Conservation (phyloP, 2,113 vertebrate species). For the Penelope pileata region DNA sequence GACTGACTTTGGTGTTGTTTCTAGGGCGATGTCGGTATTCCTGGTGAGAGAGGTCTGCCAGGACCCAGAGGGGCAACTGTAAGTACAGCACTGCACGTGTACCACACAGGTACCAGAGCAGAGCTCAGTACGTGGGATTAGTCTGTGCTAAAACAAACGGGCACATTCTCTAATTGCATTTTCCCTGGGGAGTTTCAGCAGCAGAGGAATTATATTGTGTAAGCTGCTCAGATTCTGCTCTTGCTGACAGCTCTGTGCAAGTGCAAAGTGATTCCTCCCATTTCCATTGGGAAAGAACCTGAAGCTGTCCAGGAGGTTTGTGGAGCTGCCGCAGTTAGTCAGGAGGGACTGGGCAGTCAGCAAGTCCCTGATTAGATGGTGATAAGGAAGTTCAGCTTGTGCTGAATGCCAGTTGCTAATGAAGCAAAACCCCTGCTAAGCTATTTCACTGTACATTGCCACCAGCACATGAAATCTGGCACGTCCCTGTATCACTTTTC, state of each 20-base stretch:
- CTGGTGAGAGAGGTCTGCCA: conserved; percentile 88
- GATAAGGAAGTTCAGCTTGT: accelerated
- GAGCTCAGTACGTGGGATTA: too few species aligned
- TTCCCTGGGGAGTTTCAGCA: neutral
- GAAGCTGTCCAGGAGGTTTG: neutral
- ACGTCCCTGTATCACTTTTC: accelerated
- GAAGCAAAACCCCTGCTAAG: neutral
- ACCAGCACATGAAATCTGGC: neutral
- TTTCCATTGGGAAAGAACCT: neutral
- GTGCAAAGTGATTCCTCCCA: neutral
- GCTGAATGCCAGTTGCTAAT: neutral
- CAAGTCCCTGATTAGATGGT: accelerated
- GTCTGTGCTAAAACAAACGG: neutral
- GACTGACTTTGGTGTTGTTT: neutral
- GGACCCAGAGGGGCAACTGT: conserved; percentile 91
- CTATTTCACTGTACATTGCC: accelerated
- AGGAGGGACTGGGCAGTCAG: neutral
- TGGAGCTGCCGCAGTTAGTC: neutral
- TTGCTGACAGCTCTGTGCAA: neutral
- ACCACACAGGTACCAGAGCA: accelerated
- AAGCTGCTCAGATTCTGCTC: neutral
- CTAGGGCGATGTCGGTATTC: conserved; percentile 88
- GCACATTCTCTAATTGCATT: neutral
- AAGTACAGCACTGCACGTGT: conserved; percentile 68
- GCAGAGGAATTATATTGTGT: neutral